Evolutionary conservation across 2,113 vertebrate species (phyloP), one percentile per base, ranked within the genome.

Genomic region (Pterocles gutturalis): DNA sequence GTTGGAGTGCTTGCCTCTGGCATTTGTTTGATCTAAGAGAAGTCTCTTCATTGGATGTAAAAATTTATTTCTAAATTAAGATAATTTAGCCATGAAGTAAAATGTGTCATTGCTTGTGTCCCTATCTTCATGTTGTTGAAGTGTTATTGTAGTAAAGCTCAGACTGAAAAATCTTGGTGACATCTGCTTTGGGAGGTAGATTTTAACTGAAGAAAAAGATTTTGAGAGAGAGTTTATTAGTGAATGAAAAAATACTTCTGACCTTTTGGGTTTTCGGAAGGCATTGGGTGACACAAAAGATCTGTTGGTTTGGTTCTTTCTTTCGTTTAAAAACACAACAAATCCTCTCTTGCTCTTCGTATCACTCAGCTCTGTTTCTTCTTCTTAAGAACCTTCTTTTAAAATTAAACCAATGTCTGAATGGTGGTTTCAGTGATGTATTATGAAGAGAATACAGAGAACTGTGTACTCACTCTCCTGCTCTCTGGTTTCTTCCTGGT

Each of bases 11-110:
- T 89, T 87, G 51, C 77, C 67, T 89, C 57, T 91, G 89, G 77
- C 11, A 0, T 79, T 94, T 81, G 55, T 83, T 86, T 96, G 81
- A 72, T 85, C 55, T 91, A 78, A 87, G 70, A 71, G 41, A 55
- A 85, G 13, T 58, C 34, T 95, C 62, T 93, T 51, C n/a, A 49
- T 8, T 78, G 73, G 57, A 71, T 73, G 76, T 90, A 48, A 71
- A 93, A 89, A 66, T 67, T 89, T 86, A 62, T 83, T 93, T 77
- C 24, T 79, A 69, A 89, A 71, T 93, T 83, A 89, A 93, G 84
- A 66, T 70, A 89, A 51, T 73, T 66, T 60, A 78, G 17, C 62
- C 2, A 1, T 38, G 36, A 73, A 93, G 54, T 86, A 46, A 84
- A 84, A 82, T 13, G 24, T 1, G 0, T 80, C 43, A 28, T 62